These are phyloP conservation scores for Galbula dea DNA, from an alignment of 2,113 vertebrate genomes.

Conservation along the genomic window DNA sequence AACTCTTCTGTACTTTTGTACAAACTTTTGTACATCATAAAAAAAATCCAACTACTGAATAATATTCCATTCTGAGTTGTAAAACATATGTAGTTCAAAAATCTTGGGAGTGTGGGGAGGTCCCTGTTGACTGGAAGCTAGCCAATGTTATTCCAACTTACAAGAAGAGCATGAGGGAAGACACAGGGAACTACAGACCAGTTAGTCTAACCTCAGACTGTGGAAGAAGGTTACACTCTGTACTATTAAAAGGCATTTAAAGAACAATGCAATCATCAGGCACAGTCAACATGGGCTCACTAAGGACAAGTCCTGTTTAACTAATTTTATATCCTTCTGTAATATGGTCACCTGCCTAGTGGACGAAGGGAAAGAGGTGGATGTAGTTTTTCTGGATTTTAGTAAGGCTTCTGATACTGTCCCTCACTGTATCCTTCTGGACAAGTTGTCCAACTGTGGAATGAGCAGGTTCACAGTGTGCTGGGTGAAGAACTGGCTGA, in stretches of 20 bases:
- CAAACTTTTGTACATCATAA: no score
- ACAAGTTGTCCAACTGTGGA: not conserved
- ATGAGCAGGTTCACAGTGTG: accelerated
- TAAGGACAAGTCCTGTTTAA: not conserved
- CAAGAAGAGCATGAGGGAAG: not conserved
- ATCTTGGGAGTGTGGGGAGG: not conserved
- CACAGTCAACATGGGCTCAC: not conserved
- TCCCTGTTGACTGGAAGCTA: not conserved
- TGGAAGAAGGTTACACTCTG: not conserved
- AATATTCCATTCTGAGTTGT: not conserved
- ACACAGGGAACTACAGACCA: not conserved
- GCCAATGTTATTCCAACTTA: not conserved
- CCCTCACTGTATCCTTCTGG: not conserved
- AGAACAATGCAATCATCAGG: not conserved
- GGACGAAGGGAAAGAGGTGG: not conserved
- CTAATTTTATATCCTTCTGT: not conserved
- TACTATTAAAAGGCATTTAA: not conserved
- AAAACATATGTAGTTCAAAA: not conserved
- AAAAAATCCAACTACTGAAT: not conserved
- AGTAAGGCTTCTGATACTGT: not conserved
- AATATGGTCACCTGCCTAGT: not conserved
- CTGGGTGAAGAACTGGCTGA: not conserved
- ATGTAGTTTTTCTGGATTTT: not conserved
- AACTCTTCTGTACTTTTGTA: not conserved
- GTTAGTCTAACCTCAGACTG: not conserved